These are phyloP conservation scores for Melanostigma gelatinosum DNA, from an alignment of 2,113 vertebrate genomes.

Conservation along the genomic window DNA sequence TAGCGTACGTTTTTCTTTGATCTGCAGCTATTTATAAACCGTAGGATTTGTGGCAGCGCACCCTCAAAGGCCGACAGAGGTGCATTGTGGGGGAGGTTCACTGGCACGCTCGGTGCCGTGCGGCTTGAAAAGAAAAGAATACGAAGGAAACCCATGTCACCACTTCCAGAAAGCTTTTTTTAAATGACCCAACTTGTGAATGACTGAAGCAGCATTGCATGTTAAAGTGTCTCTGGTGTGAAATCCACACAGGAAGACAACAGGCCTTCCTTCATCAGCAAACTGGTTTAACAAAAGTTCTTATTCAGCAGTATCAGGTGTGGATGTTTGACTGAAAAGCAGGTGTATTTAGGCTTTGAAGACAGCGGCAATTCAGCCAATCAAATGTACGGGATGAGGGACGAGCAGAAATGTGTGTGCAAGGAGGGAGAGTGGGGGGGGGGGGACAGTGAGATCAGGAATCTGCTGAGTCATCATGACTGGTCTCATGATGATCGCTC, in stretches of 20 bases:
- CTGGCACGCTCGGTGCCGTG: conserved; percentile 9
- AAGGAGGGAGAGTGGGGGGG: not conserved
- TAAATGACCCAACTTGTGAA: conserved; percentile 8
- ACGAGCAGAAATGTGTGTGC: conserved; percentile 42
- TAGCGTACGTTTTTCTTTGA: conserved; percentile 51
- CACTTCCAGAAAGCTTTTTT: conserved; percentile 18
- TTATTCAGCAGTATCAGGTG: conserved; percentile 53
- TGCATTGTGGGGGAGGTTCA: conserved; percentile 63
- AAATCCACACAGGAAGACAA: conserved; percentile 16
- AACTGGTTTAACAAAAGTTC: conserved; percentile 29
- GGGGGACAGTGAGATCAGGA: conserved; percentile 56
- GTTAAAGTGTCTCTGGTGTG: not conserved
- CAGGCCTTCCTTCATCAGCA: conserved; percentile 38
- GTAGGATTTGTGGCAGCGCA: conserved; percentile 47
- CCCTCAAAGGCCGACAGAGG: conserved; percentile 51
- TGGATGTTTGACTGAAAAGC: conserved; percentile 23
- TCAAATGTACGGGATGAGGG: conserved; percentile 9
- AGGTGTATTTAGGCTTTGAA: conserved; percentile 25
- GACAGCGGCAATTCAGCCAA: conserved; percentile 17
- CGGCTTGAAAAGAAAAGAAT: conserved; percentile 35
- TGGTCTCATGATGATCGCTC: conserved; percentile 77
- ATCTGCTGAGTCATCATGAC: conserved; percentile 83
- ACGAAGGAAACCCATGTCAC: conserved; percentile 47
- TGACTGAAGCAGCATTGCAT: not conserved
- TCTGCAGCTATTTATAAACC: conserved; percentile 69